Evolutionary conservation across 1,140 invertebrate species (phyloP).

Genomic region (Atta cephalotes): DNA sequence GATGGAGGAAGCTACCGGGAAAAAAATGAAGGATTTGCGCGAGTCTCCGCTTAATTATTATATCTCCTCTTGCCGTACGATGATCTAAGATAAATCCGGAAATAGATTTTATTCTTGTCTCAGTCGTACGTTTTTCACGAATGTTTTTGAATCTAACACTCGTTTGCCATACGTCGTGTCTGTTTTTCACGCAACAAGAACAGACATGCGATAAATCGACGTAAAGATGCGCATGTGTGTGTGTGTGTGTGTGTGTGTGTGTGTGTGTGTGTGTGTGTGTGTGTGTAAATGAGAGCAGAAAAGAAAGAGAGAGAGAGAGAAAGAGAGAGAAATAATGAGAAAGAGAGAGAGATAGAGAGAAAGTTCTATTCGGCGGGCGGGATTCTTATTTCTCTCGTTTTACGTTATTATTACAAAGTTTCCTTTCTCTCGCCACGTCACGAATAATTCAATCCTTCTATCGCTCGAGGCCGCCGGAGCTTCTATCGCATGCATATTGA

Average conservation of each 20-base stretch:
- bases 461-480: conserved; percentile 46
- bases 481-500: conserved; percentile 63
- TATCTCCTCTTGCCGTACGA: conserved; percentile 29
- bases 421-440: conserved; percentile 58
- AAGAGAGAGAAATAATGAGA: neutral
- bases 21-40: neutral
- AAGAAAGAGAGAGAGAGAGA: neutral
- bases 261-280: neutral
- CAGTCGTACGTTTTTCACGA: neutral
- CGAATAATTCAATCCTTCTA: conserved; percentile 64
- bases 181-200: conserved; percentile 32
- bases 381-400: conserved; percentile 51
- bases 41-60: conserved; percentile 57
- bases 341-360: neutral
- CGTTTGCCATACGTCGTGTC: neutral
- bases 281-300: too few relatives aligned
- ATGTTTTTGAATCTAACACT: conserved; percentile 18
- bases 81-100: conserved; percentile 31
- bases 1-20: neutral
- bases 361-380: neutral
- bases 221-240: neutral
- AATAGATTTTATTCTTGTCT: conserved; percentile 17
- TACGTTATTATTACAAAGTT: conserved; percentile 64
- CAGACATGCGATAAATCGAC: conserved; percentile 33
- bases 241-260: too few relatives aligned